Base-by-base conservation (phyloP, 1,140 invertebrate genomes). In the Bradynema listronoti region DNA sequence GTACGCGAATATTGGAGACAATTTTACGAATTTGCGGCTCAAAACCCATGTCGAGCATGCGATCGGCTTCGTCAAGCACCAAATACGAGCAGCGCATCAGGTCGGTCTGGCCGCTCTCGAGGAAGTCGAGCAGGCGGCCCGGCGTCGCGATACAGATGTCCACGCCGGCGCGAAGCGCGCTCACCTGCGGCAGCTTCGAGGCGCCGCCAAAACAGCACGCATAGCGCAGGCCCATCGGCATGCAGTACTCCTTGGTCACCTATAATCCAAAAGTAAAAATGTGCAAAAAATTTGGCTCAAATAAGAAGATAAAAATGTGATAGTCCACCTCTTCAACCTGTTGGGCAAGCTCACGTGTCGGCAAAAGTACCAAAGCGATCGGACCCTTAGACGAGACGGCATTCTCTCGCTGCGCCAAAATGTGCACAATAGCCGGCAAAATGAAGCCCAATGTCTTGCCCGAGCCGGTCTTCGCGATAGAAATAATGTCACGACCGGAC, bases 21-120 rank as follows among this genome's bases (percentile, higher is more conserved):
- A 96, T 95, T 80, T 94, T 93, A 47, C 91, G 84, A 65, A 97
- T 96, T 81, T 96, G 92, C 16, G 92, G 92, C 80, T 96, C 93
- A 81, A 96, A 96, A 71, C 92, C 93, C 93, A 97, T 97, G 80
- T 97, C 93, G 72, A 97, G 84, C 93, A 98, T 98, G 58, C 94
- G 84, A 80, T 98, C 94, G 69, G 94, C 93, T 81, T 98, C 94
- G 81, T 98, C 93, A 42, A 98, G 79, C 7, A 97, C 93, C 50
- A 98, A 82, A 80, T 92, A 96, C 33, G 90, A 94, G 75, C 88
- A 90, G 34, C 91, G 83, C 41, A 85, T 83, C n/a, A 96, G 80
- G 79, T 89, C 91, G 0, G 89, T 92, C 36, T 87, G 88, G 1
- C 87, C 87, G 58, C 85, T 84, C 77, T 95, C 90, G 1, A 97